Base-by-base conservation (phyloP, 2,113 vertebrate genomes). In the Gallinago jamesoni region DNA sequence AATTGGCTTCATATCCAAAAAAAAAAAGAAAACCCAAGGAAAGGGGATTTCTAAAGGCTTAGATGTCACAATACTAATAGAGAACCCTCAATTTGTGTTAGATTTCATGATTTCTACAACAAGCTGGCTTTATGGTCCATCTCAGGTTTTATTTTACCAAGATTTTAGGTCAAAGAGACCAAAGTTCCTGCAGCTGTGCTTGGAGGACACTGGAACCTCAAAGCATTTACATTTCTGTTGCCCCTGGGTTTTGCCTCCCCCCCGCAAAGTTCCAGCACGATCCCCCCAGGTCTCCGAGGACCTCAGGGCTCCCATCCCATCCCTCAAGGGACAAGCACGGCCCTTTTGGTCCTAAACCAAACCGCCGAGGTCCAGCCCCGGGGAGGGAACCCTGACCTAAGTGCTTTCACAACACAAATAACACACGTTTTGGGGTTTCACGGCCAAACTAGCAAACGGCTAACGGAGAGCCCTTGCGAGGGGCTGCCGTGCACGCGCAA, bases 111-210 rank as follows among this genome's bases (percentile, higher is more conserved):
- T 27, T n/a, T 31, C 41, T 9, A 12, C 41, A 14, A 2, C 14
- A 2, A 14, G 6, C 5, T 53, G 1, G 0, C 9, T 14, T 33
- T 3, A 57, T 0, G 1, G 24, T 10, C 55, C 9, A 1, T 12
- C 76, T 47, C 20, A 9, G 43, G 30, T 30, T 68, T 33, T 12
- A 41, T 59, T 31, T 5, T 3, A 5, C 14, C 7, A 19, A 18
- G 22, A 9, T 47, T 63, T 30, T 8, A 20, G 41, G 78, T 7
- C 25, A 73, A 22, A 0, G 10, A 33, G 6, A 9, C 9, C 7
- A 5, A 33, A 37, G 10, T 22, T 76, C 22, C 84, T 25, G 39
- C 37, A 53, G 73, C 66, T 37, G 35, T 37, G 20, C 47, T 37
- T 7, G 35, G 48, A 20, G 37, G 28, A 6, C 11, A 5, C 0